Percentiles rank a stretch among this genome's conserved stretches.
Evolutionary conservation across 2,797 vertebrate species (phyloP).

Genomic region (Fratercula arctica): DNA sequence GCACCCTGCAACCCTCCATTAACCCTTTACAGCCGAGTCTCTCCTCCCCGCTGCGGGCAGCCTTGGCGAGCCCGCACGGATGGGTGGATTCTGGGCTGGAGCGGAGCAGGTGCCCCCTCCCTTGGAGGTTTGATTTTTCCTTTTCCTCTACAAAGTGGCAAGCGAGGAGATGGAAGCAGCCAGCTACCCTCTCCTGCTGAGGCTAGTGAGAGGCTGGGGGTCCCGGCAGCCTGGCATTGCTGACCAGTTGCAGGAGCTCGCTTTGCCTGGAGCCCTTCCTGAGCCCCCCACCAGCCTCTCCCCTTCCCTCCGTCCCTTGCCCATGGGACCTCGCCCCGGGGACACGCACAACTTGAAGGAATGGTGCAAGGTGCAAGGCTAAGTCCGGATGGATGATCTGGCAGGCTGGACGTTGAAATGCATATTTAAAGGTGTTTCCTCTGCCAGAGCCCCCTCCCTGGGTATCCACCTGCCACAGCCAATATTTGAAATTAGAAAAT

Average conservation of each 20-base stretch:
- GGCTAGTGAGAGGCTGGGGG: background rate
- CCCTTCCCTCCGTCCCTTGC: background rate
- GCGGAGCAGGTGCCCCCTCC: too few species aligned
- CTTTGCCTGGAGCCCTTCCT: background rate
- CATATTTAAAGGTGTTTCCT: background rate
- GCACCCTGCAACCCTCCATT: background rate
- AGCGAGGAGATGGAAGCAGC: background rate
- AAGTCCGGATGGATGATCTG: background rate
- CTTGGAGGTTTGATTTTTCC: too few species aligned
- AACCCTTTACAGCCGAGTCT: background rate
- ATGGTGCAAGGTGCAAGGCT: fast-evolving
- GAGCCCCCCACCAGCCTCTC: too few species aligned
- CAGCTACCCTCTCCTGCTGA: background rate
- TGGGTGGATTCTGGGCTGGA: too few species aligned
- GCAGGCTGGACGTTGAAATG: background rate
- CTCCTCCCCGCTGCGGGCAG: too few species aligned
- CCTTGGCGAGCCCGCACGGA: too few species aligned
- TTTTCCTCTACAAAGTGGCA: too few species aligned
- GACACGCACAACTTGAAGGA: background rate
- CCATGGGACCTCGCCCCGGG: background rate
- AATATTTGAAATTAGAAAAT: background rate
- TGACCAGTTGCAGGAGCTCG: background rate
- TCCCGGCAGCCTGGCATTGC: background rate
- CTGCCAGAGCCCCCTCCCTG: background rate
- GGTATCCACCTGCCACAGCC: background rate